Evolutionary conservation across 2,888 invertebrate genomes (phyloP).

Genomic region (Stomorhina lunata): DNA sequence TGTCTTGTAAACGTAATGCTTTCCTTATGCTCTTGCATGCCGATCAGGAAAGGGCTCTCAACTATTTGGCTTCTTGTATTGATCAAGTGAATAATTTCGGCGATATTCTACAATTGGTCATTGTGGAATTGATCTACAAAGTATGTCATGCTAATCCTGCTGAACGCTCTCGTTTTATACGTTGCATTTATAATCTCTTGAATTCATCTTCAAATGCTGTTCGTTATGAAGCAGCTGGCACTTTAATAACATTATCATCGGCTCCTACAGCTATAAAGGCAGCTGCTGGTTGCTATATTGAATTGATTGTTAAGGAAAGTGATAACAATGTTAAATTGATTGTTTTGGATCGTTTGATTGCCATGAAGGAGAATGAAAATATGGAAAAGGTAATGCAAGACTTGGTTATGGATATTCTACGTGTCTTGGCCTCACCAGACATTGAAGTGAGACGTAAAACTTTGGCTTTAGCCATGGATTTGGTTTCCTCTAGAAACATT

Average conservation of each 20-base stretch:
- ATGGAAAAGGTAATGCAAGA: constrained; percentile 93
- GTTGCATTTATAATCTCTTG: constrained; percentile 98
- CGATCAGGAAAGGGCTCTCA: constrained; percentile 95
- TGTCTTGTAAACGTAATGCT: constrained; percentile 99
- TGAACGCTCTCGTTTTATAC: constrained; percentile 97
- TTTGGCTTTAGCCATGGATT: constrained; percentile 90
- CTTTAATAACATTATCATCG: constrained; percentile 96
- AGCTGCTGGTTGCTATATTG: constrained; percentile 98
- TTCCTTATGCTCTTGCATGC: constrained; percentile 99
- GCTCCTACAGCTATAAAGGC: constrained; percentile 99
- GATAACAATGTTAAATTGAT: constrained; percentile 99
- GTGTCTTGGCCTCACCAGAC: constrained; percentile 95
- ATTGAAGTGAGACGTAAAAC: constrained; percentile 96
- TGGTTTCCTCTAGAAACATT: constrained; percentile 94
- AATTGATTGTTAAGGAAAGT: constrained; percentile 99
- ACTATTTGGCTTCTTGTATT: constrained; percentile 94
- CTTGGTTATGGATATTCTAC: constrained; percentile 97
- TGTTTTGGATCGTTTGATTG: constrained; percentile 95
- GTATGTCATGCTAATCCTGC: constrained; percentile 98
- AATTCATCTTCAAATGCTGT: constrained; percentile 98
- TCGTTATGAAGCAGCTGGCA: constrained; percentile 98
- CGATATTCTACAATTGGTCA: constrained; percentile 98
- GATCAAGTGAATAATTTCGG: constrained; percentile 97
- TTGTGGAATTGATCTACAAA: constrained; percentile 99
- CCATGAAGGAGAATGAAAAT: constrained; percentile 89